These are phyloP conservation scores for Prosapia bicincta DNA, from an alignment of 2,888 invertebrate species.

Conservation along the genomic window DNA sequence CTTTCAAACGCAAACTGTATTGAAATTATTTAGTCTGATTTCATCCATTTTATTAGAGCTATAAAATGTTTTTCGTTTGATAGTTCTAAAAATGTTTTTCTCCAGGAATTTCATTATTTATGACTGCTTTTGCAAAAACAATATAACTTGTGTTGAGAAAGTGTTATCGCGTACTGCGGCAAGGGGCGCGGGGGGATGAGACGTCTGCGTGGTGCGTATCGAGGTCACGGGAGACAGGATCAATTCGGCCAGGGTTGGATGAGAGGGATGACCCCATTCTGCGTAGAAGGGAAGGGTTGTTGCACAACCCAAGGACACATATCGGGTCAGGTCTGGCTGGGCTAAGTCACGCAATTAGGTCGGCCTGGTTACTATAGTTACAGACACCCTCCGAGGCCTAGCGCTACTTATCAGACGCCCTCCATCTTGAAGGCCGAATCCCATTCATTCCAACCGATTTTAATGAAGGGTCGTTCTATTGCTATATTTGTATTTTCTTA, in stretches of 20 bases:
- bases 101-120: too few relatives aligned
- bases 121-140: too few relatives aligned
- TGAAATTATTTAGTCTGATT: too few relatives aligned
- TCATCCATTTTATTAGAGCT: too few relatives aligned
- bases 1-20: too few relatives aligned
- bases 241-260: not conserved
- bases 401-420: not conserved
- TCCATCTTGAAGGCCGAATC: not conserved
- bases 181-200: not conserved
- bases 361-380: not conserved
- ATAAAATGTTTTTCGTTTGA: too few relatives aligned
- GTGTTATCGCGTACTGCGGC: too few relatives aligned
- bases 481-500: too few relatives aligned
- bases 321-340: not conserved
- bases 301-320: not conserved
- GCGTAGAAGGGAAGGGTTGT: not conserved
- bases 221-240: not conserved
- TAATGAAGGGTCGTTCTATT: too few relatives aligned
- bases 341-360: not conserved
- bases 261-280: not conserved
- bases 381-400: not conserved
- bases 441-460: not conserved
- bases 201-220: not conserved
- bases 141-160: too few relatives aligned
- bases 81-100: too few relatives aligned